Evolutionary conservation across 1,140 invertebrate species (phyloP), one percentile per base, ranked within the genome.

Genomic region (Drosophila trapezifrons): DNA sequence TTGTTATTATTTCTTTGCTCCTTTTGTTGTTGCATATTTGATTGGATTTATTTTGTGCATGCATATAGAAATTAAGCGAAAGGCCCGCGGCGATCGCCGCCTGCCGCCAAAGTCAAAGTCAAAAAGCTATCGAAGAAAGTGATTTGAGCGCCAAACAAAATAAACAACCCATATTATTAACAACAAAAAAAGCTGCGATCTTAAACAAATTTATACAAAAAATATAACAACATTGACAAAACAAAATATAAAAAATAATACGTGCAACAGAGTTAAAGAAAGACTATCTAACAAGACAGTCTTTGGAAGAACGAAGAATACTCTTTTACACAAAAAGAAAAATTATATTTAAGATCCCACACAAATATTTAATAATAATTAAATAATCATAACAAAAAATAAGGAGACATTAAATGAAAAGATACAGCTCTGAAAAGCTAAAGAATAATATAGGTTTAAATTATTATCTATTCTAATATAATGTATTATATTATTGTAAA

Each of bases 21-120:
- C 17, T 38, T 18, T 46, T 45, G 35, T 52, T 54, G 55, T 63
- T 76, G 78, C 75, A 80, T 59, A 84, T 84, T 80, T 77, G 66
- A 73, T 80, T 76, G 62, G 65, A 86, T 78, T 60, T 78, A 70
- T 78, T 67, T 78, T 73, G 57, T 35, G 45, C 72, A 71, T 79
- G 80, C 67, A 87, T 76, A 79, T 74, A 83, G 66, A 87, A 86
- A 86, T 87, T 77, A 86, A 72, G 83, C 83, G 83, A 87, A 87
- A 86, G 82, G 83, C 76, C 43, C 40, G 38, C 27, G 49, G 66
- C 76, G 22, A 57, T 42, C 58, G 45, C 38, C 54, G 56, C 35
- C 51, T 51, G 60, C 43, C 57, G 69, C 57, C 66, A 77, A 80
- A 76, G 47, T 25, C 56, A 70, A 49, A 63, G 43, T 43, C 51